These are phyloP conservation scores for Beroe ovata DNA, from an alignment of 37 sponge, comb jelly and placozoan species.

Conservation along the genomic window DNA sequence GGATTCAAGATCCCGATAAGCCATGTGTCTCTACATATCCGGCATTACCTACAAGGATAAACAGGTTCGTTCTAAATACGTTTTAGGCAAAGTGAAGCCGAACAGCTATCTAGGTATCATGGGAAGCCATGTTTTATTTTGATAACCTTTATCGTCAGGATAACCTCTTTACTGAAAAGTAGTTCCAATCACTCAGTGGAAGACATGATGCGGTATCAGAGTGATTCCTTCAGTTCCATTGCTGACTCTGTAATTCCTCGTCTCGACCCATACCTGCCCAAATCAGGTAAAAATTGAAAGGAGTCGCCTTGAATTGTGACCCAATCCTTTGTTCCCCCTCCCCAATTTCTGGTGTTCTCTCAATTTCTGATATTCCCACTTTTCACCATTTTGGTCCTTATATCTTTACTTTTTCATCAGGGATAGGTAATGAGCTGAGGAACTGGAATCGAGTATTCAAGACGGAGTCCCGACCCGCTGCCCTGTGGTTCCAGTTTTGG, in stretches of 20 bases:
- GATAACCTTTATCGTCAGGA: no score
- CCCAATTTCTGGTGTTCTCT: no score
- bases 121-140: no score
- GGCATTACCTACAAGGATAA: conserved; percentile 6
- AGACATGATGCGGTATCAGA: conserved; percentile 49
- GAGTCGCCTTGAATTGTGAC: no score
- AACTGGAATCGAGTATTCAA: conserved; percentile 22
- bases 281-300: conserved; percentile 21
- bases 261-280: conserved; percentile 17
- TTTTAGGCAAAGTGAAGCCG: no score
- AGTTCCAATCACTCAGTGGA: conserved; percentile 40
- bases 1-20: neutral
- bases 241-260: conserved; percentile 14
- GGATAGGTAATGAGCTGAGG: conserved; percentile 44
- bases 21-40: conserved; percentile 47
- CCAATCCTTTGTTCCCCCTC: no score
- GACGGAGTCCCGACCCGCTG: conserved; percentile 36
- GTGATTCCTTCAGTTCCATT: conserved; percentile 26
- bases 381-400: no score
- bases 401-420: no score
- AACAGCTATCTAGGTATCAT: no score
- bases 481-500: conserved; percentile 43
- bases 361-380: no score
- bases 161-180: neutral
- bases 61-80: conserved; percentile 12